Conservation (phyloP, 2,888 invertebrate genomes). For the Abrostola tripartita region DNA sequence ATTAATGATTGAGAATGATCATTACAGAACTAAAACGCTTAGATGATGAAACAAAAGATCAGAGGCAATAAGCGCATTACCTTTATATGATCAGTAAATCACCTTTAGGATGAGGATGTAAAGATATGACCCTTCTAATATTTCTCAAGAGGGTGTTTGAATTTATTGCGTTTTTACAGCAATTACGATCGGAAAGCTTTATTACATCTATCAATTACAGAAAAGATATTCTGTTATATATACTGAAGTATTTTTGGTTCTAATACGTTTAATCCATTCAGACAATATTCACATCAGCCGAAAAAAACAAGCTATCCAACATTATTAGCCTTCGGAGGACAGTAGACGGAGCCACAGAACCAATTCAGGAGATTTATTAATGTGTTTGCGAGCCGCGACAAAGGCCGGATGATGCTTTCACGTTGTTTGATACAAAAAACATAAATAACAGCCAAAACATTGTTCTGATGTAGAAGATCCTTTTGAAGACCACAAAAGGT, state of each 20-base stretch:
- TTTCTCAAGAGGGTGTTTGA: constrained; percentile 55
- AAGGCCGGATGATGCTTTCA: constrained; percentile 57
- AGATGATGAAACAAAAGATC: constrained; percentile 25
- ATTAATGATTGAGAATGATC: constrained; percentile 8
- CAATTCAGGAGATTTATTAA: constrained; percentile 74
- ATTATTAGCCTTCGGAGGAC: constrained; percentile 51
- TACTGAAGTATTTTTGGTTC: constrained; percentile 19
- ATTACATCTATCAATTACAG: constrained; percentile 30
- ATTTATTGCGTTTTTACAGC: constrained; percentile 60
- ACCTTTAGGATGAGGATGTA: constrained; percentile 49
- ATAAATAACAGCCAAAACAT: constrained; percentile 69
- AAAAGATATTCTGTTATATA: constrained; percentile 27
- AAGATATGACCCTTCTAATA: constrained; percentile 58
- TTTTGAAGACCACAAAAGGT: constrained; percentile 55
- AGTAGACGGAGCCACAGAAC: constrained; percentile 56
- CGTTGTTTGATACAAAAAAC: constrained; percentile 63
- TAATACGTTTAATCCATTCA: constrained; percentile 25
- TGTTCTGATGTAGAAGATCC: constrained; percentile 54
- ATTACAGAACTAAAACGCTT: constrained; percentile 19
- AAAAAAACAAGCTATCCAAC: constrained; percentile 64
- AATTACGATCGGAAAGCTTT: constrained; percentile 47
- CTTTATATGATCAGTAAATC: constrained; percentile 61
- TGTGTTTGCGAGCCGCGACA: constrained; percentile 69
- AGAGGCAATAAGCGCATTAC: constrained; percentile 49
- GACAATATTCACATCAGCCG: constrained; percentile 25